phyloP scores from a whole-genome alignment of 2,113 vertebrate species.

The Lota lota region DNA sequence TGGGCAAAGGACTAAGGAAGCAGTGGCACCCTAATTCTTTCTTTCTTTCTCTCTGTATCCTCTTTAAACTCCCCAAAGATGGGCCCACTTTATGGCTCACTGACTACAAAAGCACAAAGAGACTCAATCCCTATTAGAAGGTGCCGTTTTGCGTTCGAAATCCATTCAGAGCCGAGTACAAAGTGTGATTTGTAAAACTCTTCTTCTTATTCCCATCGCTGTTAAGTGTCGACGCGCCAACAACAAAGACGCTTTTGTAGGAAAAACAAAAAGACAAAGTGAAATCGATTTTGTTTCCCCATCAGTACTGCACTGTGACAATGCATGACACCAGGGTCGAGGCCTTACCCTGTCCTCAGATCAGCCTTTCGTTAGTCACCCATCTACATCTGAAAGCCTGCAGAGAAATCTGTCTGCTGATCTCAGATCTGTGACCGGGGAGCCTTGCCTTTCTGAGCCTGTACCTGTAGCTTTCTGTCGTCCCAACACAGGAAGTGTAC shows the following conservation, averaged over 20 bases:
- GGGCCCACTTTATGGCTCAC: conserved; percentile 59
- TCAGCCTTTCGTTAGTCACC: not conserved
- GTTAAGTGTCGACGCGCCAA: too few relatives aligned
- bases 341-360: conserved; percentile 64
- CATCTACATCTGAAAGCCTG: too few relatives aligned
- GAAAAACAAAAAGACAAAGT: not conserved
- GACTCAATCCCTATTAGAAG: conserved; percentile 65
- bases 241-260: conserved; percentile 28
- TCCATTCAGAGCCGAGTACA: conserved; percentile 29
- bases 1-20: conserved; percentile 35
- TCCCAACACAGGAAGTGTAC: conserved; percentile 46
- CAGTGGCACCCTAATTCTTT: conserved; percentile 35
- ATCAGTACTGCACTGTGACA: conserved; percentile 73
- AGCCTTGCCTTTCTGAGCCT: conserved; percentile 35
- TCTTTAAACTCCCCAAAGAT: conserved; percentile 74
- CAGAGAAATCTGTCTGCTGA: too few relatives aligned
- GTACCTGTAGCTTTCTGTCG: conserved; percentile 46
- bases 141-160: conserved; percentile 31
- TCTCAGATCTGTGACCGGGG: conserved; percentile 19
- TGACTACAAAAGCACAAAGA: conserved; percentile 74
- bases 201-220: conserved; percentile 33
- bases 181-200: not conserved
- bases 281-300: conserved; percentile 27
- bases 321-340: conserved; percentile 75
- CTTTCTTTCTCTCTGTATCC: conserved; percentile 29